A percentile compares a stretch with the other conserved stretches of the same genome.
Conservation (phyloP, 2,113 vertebrate genomes). For the Speoplatyrhinus poulsoni region DNA sequence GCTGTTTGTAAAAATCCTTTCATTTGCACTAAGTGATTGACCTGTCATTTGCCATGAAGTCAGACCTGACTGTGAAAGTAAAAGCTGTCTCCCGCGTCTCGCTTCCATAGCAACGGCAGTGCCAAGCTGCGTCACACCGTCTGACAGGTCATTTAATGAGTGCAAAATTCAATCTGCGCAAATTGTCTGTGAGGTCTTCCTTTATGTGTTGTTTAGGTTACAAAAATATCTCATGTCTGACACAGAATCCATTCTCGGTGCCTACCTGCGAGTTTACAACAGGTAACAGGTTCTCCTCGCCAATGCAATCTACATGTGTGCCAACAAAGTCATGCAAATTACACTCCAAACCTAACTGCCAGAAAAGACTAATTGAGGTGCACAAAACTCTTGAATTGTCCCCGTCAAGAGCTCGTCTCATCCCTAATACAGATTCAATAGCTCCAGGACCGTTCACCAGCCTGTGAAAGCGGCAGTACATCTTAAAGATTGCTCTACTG, state of each 20-base stretch:
- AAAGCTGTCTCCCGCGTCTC: slow-evolving; percentile 44
- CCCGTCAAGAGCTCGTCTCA: not conserved
- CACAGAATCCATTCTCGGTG: not conserved
- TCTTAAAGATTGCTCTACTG: not conserved
- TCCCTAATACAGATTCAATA: not conserved
- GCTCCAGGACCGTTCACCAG: not conserved
- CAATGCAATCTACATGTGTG: not conserved
- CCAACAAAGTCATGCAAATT: not conserved
- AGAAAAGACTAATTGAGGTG: not conserved
- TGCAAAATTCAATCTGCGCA: slow-evolving; percentile 39
- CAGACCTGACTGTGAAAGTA: slow-evolving; percentile 64
- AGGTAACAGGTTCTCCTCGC: not conserved
- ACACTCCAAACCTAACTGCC: not conserved
- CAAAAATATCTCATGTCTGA: slow-evolving; percentile 8
- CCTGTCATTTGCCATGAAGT: slow-evolving; percentile 74
- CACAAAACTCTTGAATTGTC: not conserved
- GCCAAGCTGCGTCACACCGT: slow-evolving; percentile 35
- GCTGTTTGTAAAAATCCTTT: slow-evolving; percentile 72
- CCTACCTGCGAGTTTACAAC: not conserved
- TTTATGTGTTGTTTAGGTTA: slow-evolving; percentile 24
- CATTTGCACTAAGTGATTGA: slow-evolving; percentile 77
- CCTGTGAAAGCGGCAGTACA: not conserved
- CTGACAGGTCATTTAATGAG: slow-evolving; percentile 57
- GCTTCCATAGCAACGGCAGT: slow-evolving; percentile 59
- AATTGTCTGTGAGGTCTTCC: slow-evolving; percentile 23